These are phyloP conservation scores for Larimichthys polyactis DNA, from an alignment of 2,113 vertebrate species.

Conservation along the genomic window DNA sequence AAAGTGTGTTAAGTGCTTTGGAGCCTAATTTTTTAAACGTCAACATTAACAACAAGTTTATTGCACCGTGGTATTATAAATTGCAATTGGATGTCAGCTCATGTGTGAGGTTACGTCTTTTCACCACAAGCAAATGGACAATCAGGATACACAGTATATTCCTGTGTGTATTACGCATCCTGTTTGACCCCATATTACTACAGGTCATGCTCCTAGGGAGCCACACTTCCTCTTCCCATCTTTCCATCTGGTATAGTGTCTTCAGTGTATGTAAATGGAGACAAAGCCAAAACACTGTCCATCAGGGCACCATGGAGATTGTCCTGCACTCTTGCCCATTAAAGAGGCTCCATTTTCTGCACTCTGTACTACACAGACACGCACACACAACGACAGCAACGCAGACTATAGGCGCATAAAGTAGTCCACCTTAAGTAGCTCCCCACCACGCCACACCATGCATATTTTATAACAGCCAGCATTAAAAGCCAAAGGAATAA, in stretches of 20 bases:
- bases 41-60: conserved; percentile 8
- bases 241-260: conserved; percentile 27
- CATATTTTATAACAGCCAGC: conserved; percentile 80
- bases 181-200: conserved; percentile 58
- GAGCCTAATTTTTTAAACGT: background rate
- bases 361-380: conserved; percentile 47
- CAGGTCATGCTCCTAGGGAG: conserved; percentile 50
- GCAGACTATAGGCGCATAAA: conserved; percentile 54
- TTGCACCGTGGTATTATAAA: conserved; percentile 19
- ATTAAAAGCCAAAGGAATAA: conserved; percentile 81
- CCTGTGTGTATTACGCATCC: conserved; percentile 58
- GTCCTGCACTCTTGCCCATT: conserved; percentile 57
- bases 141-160: conserved; percentile 16
- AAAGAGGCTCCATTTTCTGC: conserved; percentile 66
- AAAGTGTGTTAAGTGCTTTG: conserved; percentile 12
- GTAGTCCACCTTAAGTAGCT: conserved; percentile 75
- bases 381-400: conserved; percentile 41
- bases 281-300: conserved; percentile 42
- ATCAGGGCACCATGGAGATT: conserved; percentile 43
- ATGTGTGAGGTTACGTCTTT: conserved; percentile 21
- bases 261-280: conserved; percentile 57
- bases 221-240: background rate
- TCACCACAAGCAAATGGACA: conserved; percentile 50
- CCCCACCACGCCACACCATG: conserved; percentile 71
- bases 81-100: background rate